Base-by-base conservation (phyloP, 2,797 vertebrate genomes). In the Lophotriccus pileatus region DNA sequence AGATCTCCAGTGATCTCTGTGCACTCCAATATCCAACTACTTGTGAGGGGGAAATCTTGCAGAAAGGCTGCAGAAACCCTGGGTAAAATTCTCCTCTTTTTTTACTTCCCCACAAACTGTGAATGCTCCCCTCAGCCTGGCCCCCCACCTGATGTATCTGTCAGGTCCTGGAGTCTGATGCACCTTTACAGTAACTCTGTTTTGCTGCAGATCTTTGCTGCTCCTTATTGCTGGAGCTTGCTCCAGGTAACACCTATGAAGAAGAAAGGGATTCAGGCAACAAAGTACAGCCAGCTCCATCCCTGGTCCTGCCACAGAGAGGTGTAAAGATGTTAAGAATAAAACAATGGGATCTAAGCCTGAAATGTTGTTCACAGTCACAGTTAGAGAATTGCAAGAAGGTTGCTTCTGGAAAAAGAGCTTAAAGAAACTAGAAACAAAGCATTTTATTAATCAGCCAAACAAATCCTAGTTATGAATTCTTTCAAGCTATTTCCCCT, bases 401-500 rank as follows among this genome's bases (percentile, higher is more conserved):
- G 23, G 3, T 6, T 82, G 5, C 46, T 75, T 88, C 34, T 79
- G 63, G 79, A 76, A 79, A 28, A 39, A 74, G 13, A 75, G 7
- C 25, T 87, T 49, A 43, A 84, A 84, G 36, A 78, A 55, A 7
- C 15, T 47, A 59, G 49, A 64, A 76, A 19, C 4, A 55, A 67
- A 56, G 24, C 6, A 30, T 56, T 60, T 76, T 80, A 37, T 53
- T 49, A 41, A 58, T 68, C 21, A 44, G 14, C 22, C 32, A 60
- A 92, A 60, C 36, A 52, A 28, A 73, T 50, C 34, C 41, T 37
- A 79, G 56, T 60, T 68, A 72, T 20, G 17, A 79, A 87, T 59
- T 62, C 36, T 94, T 91, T 66, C 43, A 69, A 62, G 24, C 44
- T 79, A 63, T 91, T 87, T 91, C 75, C 67, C 87, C 53, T 87